Conservation (phyloP, 2,888 invertebrate species). For the Tigriopus californicus region DNA sequence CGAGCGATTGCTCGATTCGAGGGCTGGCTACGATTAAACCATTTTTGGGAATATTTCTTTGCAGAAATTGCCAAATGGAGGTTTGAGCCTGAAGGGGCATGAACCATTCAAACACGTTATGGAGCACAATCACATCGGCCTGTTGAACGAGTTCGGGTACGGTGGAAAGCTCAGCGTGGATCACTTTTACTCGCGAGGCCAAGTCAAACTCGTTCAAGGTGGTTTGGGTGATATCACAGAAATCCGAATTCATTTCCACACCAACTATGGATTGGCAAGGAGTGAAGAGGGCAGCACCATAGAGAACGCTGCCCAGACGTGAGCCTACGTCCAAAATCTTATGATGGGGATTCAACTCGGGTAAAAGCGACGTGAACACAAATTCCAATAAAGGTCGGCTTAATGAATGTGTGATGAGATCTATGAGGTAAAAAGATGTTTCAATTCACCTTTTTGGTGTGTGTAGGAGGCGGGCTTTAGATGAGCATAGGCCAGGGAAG, state of each 20-base stretch:
- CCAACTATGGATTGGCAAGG: slow-evolving; percentile 40
- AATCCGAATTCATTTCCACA: slow-evolving; percentile 47
- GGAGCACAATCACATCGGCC: slow-evolving; percentile 41
- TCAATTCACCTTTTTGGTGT: too few species aligned
- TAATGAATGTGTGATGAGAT: slow-evolving; percentile 45
- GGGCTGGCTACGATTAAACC: slow-evolving; percentile 40
- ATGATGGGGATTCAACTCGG: slow-evolving; percentile 33
- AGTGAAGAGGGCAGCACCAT: slow-evolving; percentile 37
- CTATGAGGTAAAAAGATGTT: slow-evolving; percentile 25
- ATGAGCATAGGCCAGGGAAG: too few species aligned
- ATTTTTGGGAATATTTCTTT: slow-evolving; percentile 35
- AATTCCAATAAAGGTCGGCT: slow-evolving; percentile 39
- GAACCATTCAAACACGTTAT: slow-evolving; percentile 52
- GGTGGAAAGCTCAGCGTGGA: slow-evolving; percentile 39
- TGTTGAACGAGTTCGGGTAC: slow-evolving; percentile 34
- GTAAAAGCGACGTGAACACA: slow-evolving; percentile 42
- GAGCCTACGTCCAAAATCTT: slow-evolving; percentile 48
- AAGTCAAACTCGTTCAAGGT: slow-evolving; percentile 33
- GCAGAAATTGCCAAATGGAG: slow-evolving; percentile 41
- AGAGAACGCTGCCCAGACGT: slow-evolving; percentile 46
- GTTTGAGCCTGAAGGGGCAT: slow-evolving; percentile 37
- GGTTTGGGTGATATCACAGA: slow-evolving; percentile 40
- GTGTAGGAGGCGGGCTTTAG: too few species aligned
- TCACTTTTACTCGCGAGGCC: slow-evolving; percentile 34
- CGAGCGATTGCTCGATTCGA: slow-evolving; percentile 36